Base-by-base conservation (phyloP, 2,888 invertebrate genomes). In the Meteorus colon region DNA sequence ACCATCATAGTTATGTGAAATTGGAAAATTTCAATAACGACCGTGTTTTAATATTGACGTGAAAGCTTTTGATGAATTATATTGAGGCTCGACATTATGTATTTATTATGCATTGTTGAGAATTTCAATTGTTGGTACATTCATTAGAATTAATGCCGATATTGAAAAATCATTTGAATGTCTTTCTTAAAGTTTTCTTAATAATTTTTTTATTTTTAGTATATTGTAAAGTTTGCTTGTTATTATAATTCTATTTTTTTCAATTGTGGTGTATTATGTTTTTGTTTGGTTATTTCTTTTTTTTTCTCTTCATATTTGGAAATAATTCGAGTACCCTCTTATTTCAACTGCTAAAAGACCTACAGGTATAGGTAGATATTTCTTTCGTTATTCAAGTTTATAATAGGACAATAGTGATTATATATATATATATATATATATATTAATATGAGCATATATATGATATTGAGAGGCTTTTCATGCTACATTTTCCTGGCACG, bases 401-500 rank as follows among this genome's bases (percentile, higher is more conserved):
- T 45, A 67, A 45, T 67, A 67, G 37, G 34, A 41, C 19, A 37
- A 24, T 12, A 37, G 34, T 37, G 65, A 19, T 16, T 65, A 62
- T 62, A 62, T 62, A n/a, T 31, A 62, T 51, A n/a, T 45, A 31
- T 66, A 41, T 41, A 5, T 37, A 41, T 24, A 68, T 55, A 29
- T 69, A 65, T 55, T 12, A 51, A 51, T 48, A 14, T 27, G 37
- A 16, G 24, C n/a, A 34, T n/a, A 51, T 59, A 34, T 37, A 70
- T 27, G 34, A 70, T 70, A 60, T 70, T 27, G 48, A 59, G 19
- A 55, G 55, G 29, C 59, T 55, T 51, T 69, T 69, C 34, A 55
- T 69, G 69, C 8, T 69, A 69, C 24, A 55, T 51, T 37, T 69
- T 59, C 34, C 69, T 55, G 55, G 69, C 55, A 51, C 55, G 55